A percentile compares a stretch with the other conserved stretches of the same genome.
These are phyloP conservation scores for Myotis daubentonii DNA, from an alignment of 2,797 vertebrate genomes.

Conservation along the genomic window DNA sequence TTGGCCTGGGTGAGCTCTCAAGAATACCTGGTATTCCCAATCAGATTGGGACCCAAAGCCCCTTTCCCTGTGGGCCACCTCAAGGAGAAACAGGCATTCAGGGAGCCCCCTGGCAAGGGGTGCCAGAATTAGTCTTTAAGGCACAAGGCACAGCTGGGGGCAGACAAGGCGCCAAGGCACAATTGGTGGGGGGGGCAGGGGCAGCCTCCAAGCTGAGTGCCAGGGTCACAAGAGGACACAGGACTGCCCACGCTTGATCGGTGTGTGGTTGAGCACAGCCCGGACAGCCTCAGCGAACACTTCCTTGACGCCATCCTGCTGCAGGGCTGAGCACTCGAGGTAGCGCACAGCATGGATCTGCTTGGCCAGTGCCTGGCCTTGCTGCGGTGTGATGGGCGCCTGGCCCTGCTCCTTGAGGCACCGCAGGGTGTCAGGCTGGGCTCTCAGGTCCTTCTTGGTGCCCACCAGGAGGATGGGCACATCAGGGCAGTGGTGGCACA, in stretches of 20 bases:
- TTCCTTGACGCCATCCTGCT: conserved; percentile 90
- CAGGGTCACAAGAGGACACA: conserved; percentile 92
- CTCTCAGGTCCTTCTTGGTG: conserved; percentile 92
- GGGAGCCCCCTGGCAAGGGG: conserved; percentile 70
- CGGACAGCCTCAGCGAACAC: conserved; percentile 90
- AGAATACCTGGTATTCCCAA: conserved; percentile 65
- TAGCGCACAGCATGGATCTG: conserved; percentile 91
- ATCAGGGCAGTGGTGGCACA: conserved; percentile 90
- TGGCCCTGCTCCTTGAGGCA: conserved; percentile 91
- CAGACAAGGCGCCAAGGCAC: conserved; percentile 78
- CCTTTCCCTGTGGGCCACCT: conserved; percentile 51
- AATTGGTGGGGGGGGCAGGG: conserved; percentile 66
- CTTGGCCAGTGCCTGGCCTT: conserved; percentile 87
- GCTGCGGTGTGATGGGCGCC: conserved; percentile 87
- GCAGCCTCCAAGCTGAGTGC: conserved; percentile 61
- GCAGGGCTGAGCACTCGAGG: conserved; percentile 91
- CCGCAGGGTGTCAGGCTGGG: conserved; percentile 87
- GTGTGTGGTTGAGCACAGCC: conserved; percentile 87
- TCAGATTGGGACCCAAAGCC: conserved; percentile 47
- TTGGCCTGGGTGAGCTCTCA: conserved; percentile 65
- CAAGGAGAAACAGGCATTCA: conserved; percentile 50
- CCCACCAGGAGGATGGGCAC: conserved; percentile 91
- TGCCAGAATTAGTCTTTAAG: conserved; percentile 80
- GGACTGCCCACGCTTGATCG: conserved; percentile 85
- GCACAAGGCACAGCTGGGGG: conserved; percentile 80